phyloP scores from a whole-genome alignment of 2,797 vertebrate species.

The Neopelma chrysocephalum region DNA sequence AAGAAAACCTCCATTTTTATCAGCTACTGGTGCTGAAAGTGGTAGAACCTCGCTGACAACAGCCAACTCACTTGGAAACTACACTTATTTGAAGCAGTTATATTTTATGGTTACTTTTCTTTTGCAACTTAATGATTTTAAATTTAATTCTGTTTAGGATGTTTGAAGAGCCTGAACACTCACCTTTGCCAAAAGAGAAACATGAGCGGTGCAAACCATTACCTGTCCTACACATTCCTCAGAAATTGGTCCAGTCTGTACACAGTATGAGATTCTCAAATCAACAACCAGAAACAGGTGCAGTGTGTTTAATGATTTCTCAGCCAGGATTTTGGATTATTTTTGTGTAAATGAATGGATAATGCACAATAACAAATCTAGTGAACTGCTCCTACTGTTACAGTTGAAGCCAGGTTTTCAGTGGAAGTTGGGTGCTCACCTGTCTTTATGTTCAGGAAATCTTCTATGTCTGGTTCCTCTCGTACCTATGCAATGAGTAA shows the following conservation, averaged over 20 bases:
- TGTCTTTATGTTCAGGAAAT: not conserved
- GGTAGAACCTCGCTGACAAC: not conserved
- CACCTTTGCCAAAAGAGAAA: constrained; percentile 43
- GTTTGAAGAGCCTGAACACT: constrained; percentile 51
- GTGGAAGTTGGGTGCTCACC: not conserved
- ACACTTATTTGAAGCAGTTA: not conserved
- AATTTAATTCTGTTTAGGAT: constrained; percentile 41
- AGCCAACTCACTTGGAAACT: not conserved
- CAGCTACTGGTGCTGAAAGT: not conserved
- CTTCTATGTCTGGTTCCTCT: not conserved
- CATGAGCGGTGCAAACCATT: constrained; percentile 49
- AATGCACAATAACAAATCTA: not conserved
- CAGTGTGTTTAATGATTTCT: constrained; percentile 17
- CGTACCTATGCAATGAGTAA: not conserved
- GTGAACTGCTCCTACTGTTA: not conserved
- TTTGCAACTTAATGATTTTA: not conserved
- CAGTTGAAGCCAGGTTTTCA: not conserved
- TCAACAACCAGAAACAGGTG: constrained; percentile 66
- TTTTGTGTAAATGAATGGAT: not conserved
- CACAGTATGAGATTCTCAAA: constrained; percentile 43
- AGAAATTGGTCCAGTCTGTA: constrained; percentile 50
- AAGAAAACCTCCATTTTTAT: not conserved
- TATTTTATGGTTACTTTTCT: not conserved
- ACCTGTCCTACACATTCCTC: constrained; percentile 37
- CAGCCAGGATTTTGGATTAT: not conserved